These are phyloP conservation scores for Scomberomorus guttatus DNA, from an alignment of 2,797 vertebrate species.

Conservation along the genomic window DNA sequence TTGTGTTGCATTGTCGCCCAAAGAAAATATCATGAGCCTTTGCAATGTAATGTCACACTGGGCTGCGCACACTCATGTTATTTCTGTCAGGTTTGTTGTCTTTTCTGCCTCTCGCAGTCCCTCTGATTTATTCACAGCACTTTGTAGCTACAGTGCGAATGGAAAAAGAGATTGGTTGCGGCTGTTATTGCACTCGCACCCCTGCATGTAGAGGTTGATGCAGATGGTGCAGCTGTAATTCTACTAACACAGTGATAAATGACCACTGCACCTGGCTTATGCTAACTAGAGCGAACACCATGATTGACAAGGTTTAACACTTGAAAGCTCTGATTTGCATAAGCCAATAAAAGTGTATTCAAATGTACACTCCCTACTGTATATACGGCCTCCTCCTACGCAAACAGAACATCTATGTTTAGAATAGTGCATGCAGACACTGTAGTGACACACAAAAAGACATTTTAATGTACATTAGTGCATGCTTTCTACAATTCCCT, in stretches of 20 bases:
- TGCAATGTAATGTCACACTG: constrained; percentile 24
- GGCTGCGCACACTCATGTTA: constrained; percentile 39
- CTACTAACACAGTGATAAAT: constrained; percentile 56
- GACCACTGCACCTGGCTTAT: constrained; percentile 69
- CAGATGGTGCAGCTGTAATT: constrained; percentile 58
- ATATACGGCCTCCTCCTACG: constrained; percentile 7
- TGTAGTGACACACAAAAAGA: not conserved
- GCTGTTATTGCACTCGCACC: constrained; percentile 14
- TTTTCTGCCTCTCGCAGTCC: constrained; percentile 33
- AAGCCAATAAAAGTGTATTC: constrained; percentile 64
- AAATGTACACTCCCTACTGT: constrained; percentile 54
- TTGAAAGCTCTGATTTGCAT: constrained; percentile 76
- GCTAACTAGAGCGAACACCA: constrained; percentile 67
- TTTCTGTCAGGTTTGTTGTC: constrained; percentile 52
- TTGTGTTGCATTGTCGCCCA: constrained; percentile 68
- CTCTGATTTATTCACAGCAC: not conserved
- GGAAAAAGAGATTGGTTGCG: constrained; percentile 29
- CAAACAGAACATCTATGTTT: constrained; percentile 60
- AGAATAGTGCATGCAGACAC: not conserved
- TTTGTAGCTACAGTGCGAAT: not conserved
- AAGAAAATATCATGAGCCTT: constrained; percentile 63
- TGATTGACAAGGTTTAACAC: constrained; percentile 72
- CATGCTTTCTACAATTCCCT: too few species aligned
- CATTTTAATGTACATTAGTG: not conserved
- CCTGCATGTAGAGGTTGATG: constrained; percentile 27